These are phyloP conservation scores for Amyelois transitella DNA, from an alignment of 1,140 invertebrate genomes.

Conservation along the genomic window DNA sequence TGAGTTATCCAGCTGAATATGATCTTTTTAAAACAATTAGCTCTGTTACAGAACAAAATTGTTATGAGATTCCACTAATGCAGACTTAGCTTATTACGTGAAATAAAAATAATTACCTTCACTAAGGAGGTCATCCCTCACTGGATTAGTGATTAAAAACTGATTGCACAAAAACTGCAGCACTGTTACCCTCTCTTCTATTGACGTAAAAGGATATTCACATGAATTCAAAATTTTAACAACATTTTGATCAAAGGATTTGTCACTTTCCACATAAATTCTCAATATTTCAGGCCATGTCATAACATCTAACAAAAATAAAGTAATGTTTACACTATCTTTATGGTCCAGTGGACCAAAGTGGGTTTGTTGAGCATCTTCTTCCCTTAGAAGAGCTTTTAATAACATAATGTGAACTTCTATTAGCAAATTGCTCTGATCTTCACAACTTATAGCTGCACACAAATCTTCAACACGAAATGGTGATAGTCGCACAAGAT, in stretches of 20 bases:
- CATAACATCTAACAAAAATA: conserved; percentile 94
- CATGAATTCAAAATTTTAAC: conserved; percentile 81
- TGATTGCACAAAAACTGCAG: conserved; percentile 94
- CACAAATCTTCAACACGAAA: conserved; percentile 98
- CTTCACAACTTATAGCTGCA: conserved; percentile 91
- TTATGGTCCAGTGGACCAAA: conserved; percentile 97
- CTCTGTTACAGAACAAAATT: no score
- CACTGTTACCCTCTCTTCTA: conserved; percentile 89
- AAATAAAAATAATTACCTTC: conserved; percentile 81
- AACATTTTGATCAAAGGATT: conserved; percentile 83
- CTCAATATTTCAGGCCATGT: conserved; percentile 96
- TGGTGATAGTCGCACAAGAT: conserved; percentile 91
- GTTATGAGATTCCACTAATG: no score
- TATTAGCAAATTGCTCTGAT: conserved; percentile 91
- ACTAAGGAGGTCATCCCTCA: conserved; percentile 93
- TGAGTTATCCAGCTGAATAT: no score
- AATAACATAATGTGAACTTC: conserved; percentile 95
- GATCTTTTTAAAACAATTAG: no score
- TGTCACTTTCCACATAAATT: conserved; percentile 92
- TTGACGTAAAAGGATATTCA: conserved; percentile 92
- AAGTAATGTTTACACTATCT: conserved; percentile 94
- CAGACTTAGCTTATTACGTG: no score
- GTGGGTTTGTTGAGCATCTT: conserved; percentile 95
- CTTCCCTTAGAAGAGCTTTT: conserved; percentile 93
- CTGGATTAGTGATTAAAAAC: conserved; percentile 94